Base-by-base conservation (phyloP, 2,797 vertebrate genomes). In the Danionella dracula region DNA sequence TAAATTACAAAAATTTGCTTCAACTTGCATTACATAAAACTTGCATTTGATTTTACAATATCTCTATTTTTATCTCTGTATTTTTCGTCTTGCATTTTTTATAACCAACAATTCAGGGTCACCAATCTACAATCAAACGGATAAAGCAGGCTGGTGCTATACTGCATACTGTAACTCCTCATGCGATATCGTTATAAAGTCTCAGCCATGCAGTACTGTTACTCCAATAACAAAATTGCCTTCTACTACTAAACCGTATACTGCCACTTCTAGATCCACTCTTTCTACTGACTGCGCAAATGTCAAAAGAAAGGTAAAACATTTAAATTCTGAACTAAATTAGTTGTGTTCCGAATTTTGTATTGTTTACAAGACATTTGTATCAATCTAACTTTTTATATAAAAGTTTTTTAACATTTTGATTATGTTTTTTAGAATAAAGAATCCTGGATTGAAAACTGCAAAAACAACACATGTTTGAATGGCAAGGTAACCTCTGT, bases 391-490 rank as follows among this genome's bases (percentile, higher is more conserved):
- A 8, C 9, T 38, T 8, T n/a, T n/a, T n/a, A n/a, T n/a, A n/a
- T n/a, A n/a, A n/a, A n/a, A 38, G 4, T 35, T 1, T 20, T 60
- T 1, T n/a, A 48, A 0, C 16, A 48, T 7, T 61, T 68, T 3
- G 6, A 5, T 73, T 32, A n/a, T 10, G 8, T 66, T 0, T 15
- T 62, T 1, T 48, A 89, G 87, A 0, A 88, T 67, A 91, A 89
- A 4, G 89, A 96, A 19, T 78, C 46, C 1, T 92, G 91, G 91
- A 49, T 74, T 55, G 62, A 79, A 27, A 85, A 85, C 8, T 97
- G 94, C 66, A 79, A 66, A 2, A 86, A 56, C 53, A 16, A 87
- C 41, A 80, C 54, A n/a, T 98, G 95, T 48, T 63, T 76, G 4
- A 45, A 89, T 45, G 83, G 90, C 1, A 17, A 16, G 15, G 41